Evolutionary conservation across 2,113 vertebrate genomes (phyloP).

Genomic region (Pteronura brasiliensis): DNA sequence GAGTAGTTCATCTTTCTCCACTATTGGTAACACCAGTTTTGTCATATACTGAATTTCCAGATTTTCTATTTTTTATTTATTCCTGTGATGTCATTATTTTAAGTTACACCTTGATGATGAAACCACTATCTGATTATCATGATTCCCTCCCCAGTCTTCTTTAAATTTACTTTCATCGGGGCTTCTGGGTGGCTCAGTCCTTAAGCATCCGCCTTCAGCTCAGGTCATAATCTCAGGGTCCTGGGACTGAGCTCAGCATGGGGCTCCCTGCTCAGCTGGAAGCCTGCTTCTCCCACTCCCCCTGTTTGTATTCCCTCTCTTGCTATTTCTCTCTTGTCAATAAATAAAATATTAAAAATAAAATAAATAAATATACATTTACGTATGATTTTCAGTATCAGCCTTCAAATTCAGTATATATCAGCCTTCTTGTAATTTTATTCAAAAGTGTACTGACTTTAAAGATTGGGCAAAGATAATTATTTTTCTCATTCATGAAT

Average conservation of each 20-base stretch:
- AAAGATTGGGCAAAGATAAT: neutral
- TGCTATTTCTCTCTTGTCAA: too few relatives aligned
- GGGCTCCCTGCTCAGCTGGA: too few relatives aligned
- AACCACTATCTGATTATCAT: neutral
- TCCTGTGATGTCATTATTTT: neutral
- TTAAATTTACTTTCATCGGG: neutral
- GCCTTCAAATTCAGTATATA: neutral
- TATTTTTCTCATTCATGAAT: neutral
- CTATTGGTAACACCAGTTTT: neutral
- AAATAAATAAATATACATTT: neutral
- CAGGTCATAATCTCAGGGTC: too few relatives aligned
- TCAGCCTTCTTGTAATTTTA: neutral
- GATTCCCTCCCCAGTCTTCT: neutral
- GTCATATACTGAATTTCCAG: neutral
- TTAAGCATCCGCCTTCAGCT: too few relatives aligned
- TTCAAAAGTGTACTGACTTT: neutral
- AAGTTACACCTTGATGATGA: neutral
- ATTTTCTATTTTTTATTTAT: neutral
- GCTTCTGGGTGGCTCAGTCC: too few relatives aligned
- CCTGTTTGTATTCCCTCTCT: too few relatives aligned
- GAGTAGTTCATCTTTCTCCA: neutral
- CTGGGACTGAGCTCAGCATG: too few relatives aligned
- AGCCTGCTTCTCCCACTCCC: too few relatives aligned
- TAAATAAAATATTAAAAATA: too few relatives aligned
- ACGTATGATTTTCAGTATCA: neutral